Percentiles rank a stretch among this genome's conserved stretches.
Conservation (phyloP, 1,140 invertebrate species). For the Cyclina sinensis region DNA sequence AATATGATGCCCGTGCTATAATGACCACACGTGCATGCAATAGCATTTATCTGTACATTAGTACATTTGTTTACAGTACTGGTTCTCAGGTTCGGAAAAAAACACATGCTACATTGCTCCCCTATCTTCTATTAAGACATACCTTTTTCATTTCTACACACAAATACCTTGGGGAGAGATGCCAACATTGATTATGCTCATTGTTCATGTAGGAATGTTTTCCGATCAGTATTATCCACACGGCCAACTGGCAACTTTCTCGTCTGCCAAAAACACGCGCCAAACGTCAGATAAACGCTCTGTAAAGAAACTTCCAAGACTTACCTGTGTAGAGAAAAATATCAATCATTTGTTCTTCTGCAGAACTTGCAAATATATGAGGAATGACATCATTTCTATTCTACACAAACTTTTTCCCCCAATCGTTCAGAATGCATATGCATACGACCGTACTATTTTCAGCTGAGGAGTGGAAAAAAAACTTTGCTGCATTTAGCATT, state of each 20-base stretch:
- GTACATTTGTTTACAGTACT: not conserved
- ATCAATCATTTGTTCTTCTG: no score
- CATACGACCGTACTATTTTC: no score
- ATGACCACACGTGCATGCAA: not conserved
- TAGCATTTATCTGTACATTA: not conserved
- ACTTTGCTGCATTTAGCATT: no score
- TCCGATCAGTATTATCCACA: not conserved
- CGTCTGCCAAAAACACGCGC: constrained; percentile 24
- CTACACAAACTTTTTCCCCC: no score
- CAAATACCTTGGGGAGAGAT: not conserved
- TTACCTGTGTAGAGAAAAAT: no score
- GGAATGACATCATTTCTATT: no score
- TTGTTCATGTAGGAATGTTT: not conserved
- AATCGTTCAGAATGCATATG: no score
- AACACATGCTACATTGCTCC: not conserved
- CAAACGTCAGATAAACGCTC: constrained; percentile 29
- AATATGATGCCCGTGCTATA: no score
- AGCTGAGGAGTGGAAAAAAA: no score
- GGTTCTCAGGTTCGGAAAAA: not conserved
- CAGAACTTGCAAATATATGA: no score
- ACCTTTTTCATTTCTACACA: constrained; percentile 8
- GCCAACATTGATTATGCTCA: constrained; percentile 20
- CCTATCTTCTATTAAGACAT: not conserved
- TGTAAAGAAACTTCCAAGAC: not conserved
- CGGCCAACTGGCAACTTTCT: not conserved